Evolutionary conservation across 2,113 vertebrate genomes (phyloP).

Genomic region (Sebastes fasciatus): DNA sequence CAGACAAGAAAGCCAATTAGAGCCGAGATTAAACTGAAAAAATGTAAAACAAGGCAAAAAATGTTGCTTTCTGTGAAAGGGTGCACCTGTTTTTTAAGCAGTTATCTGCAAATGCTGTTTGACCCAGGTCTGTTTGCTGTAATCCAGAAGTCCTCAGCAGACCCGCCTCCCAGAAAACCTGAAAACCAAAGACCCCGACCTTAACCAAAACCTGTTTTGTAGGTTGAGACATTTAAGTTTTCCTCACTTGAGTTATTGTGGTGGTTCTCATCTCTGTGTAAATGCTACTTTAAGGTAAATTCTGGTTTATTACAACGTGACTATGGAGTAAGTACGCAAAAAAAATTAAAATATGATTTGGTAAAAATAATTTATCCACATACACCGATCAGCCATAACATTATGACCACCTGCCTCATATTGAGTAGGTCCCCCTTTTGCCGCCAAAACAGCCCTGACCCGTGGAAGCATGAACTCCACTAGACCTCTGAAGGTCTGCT

Average conservation of each 20-base stretch:
- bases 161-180: constrained; percentile 10
- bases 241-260: not conserved
- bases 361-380: too few species aligned
- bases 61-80: not conserved
- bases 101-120: not conserved
- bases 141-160: not conserved
- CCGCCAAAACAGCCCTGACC: too few species aligned
- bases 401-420: too few species aligned
- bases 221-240: constrained; percentile 1
- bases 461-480: too few species aligned
- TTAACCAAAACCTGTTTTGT: not conserved
- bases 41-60: not conserved
- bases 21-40: not conserved
- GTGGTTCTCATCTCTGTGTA: not conserved
- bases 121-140: constrained; percentile 38
- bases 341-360: too few species aligned
- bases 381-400: too few species aligned
- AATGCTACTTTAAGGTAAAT: not conserved
- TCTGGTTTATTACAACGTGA: not conserved
- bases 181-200: not conserved
- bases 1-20: constrained; percentile 30
- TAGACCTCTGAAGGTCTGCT: too few species aligned
- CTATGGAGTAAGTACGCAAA: too few species aligned
- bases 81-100: not conserved
- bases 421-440: too few species aligned